These are phyloP conservation scores for Desmodus rotundus DNA, from an alignment of 2,113 vertebrate species.

Conservation along the genomic window DNA sequence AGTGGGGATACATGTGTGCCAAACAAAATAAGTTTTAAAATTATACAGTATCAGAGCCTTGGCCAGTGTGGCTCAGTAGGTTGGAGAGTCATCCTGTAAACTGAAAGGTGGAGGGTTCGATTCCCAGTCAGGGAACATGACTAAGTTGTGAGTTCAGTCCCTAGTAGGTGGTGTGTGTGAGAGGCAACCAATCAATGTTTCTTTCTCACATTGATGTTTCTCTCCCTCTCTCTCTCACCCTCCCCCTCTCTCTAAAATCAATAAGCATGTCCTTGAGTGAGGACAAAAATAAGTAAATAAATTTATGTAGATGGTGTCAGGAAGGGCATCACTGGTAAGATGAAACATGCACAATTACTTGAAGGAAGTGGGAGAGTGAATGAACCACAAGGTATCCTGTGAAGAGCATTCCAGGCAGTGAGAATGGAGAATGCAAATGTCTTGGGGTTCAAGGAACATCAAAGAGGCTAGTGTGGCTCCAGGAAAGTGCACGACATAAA, in stretches of 20 bases:
- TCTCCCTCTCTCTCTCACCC: too few species aligned
- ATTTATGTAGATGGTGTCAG: not conserved
- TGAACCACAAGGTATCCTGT: not conserved
- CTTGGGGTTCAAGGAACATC: not conserved
- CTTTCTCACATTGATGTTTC: too few species aligned
- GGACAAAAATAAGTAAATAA: too few species aligned
- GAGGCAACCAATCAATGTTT: too few species aligned
- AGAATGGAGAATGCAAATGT: not conserved
- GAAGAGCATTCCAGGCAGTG: not conserved
- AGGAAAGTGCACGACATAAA: not conserved
- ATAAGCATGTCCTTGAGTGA: too few species aligned
- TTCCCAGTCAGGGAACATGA: too few species aligned
- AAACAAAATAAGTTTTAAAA: not conserved
- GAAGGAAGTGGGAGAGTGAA: not conserved
- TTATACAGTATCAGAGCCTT: not conserved
- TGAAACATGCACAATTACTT: not conserved
- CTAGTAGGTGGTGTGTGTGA: too few species aligned
- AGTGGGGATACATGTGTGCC: not conserved
- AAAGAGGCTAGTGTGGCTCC: not conserved
- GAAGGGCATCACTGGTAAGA: not conserved
- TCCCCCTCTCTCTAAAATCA: too few species aligned
- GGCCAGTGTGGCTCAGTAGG: too few species aligned
- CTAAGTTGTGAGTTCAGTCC: too few species aligned
- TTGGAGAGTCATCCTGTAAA: too few species aligned
- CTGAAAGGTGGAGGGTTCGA: too few species aligned